A percentile compares a stretch with the other conserved stretches of the same genome.
Evolutionary conservation across 2,797 vertebrate genomes (phyloP).

Genomic region (Microchirus variegatus): DNA sequence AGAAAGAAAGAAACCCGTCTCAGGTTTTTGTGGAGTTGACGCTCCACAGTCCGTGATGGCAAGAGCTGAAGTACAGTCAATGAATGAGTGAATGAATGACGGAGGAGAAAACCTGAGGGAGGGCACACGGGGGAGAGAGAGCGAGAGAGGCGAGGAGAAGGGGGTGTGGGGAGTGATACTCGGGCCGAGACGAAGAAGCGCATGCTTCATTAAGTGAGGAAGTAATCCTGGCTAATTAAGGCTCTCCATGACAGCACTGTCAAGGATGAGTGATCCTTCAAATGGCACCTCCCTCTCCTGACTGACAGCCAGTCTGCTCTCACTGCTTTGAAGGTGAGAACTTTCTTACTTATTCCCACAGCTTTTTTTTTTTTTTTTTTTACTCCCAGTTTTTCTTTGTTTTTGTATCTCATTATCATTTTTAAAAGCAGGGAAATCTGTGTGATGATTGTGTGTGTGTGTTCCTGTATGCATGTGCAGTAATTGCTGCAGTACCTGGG

Average conservation of each 20-base stretch:
- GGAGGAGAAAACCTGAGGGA: constrained; percentile 74
- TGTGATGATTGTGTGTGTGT: constrained; percentile 40
- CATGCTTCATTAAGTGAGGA: constrained; percentile 84
- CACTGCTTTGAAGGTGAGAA: constrained; percentile 80
- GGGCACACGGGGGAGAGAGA: constrained; percentile 40
- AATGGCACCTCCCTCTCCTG: constrained; percentile 78
- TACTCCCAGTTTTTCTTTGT: constrained; percentile 71
- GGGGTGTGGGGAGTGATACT: constrained; percentile 70
- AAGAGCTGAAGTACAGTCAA: constrained; percentile 16
- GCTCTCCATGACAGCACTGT: constrained; percentile 84
- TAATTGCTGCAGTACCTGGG: constrained; percentile 70
- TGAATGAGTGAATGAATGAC: constrained; percentile 19
- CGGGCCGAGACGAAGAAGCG: constrained; percentile 76
- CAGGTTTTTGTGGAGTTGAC: too few species aligned
- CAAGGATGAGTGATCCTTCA: constrained; percentile 85
- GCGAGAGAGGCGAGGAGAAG: constrained; percentile 9
- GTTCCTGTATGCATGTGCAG: constrained; percentile 28
- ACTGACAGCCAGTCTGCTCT: constrained; percentile 78
- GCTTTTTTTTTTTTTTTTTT: constrained; percentile 51
- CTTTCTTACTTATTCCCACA: constrained; percentile 78
- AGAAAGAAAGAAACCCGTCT: too few species aligned
- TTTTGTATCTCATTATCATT: constrained; percentile 55
- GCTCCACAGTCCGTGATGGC: not conserved
- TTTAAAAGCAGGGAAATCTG: constrained; percentile 26
- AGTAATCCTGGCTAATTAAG: constrained; percentile 86